Percentiles rank a stretch among this genome's conserved stretches.
Conservation (phyloP, 2,888 invertebrate genomes). For the Argyra leucocephala region DNA sequence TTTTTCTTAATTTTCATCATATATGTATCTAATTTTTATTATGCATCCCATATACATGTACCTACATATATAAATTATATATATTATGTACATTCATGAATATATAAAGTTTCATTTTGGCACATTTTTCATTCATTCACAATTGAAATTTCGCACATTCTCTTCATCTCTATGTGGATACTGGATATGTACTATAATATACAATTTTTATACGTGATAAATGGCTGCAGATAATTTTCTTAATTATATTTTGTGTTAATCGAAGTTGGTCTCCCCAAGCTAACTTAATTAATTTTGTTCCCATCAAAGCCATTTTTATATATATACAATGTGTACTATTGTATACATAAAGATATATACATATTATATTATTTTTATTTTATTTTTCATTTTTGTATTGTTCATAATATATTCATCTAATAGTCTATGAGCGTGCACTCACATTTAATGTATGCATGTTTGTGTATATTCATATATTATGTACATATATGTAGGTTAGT, state of each 20-base stretch:
- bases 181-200: too few relatives aligned
- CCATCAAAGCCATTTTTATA: slow-evolving; percentile 20
- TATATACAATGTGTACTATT: not conserved
- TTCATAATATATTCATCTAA: too few relatives aligned
- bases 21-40: not conserved
- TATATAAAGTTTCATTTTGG: not conserved
- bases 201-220: slow-evolving; percentile 20
- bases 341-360: not conserved
- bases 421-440: not conserved
- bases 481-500: not conserved
- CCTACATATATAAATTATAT: not conserved
- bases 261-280: slow-evolving; percentile 23
- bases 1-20: not conserved
- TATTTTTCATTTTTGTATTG: not conserved
- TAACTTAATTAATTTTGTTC: slow-evolving; percentile 25
- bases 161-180: not conserved
- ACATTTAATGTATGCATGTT: not conserved
- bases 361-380: not conserved
- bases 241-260: slow-evolving; percentile 26
- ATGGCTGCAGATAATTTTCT: slow-evolving; percentile 25
- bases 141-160: not conserved
- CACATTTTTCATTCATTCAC: not conserved
- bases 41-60: not conserved
- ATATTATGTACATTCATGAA: not conserved
- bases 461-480: not conserved